Evolutionary conservation across 2,888 invertebrate species (phyloP), one percentile per base, ranked within the genome.

Genomic region (Frankliniella intonsa): DNA sequence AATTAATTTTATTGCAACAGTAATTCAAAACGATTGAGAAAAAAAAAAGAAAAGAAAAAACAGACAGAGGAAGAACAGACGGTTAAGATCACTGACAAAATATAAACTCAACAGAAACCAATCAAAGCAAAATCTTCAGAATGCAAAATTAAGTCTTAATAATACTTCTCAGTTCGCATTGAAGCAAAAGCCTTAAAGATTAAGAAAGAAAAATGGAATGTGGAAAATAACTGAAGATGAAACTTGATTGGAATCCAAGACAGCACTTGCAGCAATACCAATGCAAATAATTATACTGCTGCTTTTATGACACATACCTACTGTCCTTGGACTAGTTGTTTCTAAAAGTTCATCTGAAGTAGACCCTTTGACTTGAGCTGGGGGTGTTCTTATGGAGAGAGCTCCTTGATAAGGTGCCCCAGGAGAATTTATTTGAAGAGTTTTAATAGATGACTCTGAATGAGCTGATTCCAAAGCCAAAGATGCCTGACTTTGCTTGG

Each of bases 221-320:
- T 17, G 62, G 17, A 55, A 55, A 55, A 55, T 12, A 55, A 14
- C 14, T 10, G 14, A 14, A 62, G 17, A 62, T 14, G 17, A 62
- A 22, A 76, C 25, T 22, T 8, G 22, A 55, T 14, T 55, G 55
- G 19, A 55, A 55, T 55, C 55, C 19, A 9, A 10, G 8, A 76
- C 69, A 76, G 69, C 22, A 76, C 22, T 10, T 76, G 22, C 69
- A 76, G 69, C 69, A 76, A 25, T 76, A 22, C 69, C 25, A 76
- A 76, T 12, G 25, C 22, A 25, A 5, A 10, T 76, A 76, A 25
- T 22, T 25, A 25, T 76, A 76, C 69, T 76, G 69, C 69, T 76
- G 69, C 12, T 25, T 14, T 76, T 9, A 76, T n/a, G 17, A 19
- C 12, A 76, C 69, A 76, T 76, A 76, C 69, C 69, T 25, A 76